Percentiles rank a stretch among this genome's conserved stretches.
Conservation (phyloP, 2,113 vertebrate species). For the Syngnathus typhle region DNA sequence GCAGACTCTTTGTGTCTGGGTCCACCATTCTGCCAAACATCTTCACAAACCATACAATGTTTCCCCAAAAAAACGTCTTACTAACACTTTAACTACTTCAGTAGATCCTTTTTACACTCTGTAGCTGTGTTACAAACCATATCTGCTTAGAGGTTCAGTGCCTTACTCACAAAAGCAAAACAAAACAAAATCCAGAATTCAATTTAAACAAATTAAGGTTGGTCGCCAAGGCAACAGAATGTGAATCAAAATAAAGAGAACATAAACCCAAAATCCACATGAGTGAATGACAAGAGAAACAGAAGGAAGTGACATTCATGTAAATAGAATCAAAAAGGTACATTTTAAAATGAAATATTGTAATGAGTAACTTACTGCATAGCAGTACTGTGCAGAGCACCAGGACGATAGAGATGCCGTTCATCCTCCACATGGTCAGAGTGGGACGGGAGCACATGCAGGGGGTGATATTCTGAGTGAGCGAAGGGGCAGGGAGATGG, state of each 20-base stretch:
- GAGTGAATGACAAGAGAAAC: not conserved
- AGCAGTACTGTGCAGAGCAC: slow-evolving; percentile 54
- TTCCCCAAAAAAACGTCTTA: not conserved
- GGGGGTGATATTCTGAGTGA: slow-evolving; percentile 14
- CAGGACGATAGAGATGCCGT: slow-evolving; percentile 57
- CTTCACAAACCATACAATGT: slow-evolving; percentile 18
- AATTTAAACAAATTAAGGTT: not conserved
- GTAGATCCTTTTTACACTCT: not conserved
- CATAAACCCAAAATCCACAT: not conserved
- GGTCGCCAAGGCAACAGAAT: not conserved
- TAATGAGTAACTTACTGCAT: slow-evolving; percentile 50
- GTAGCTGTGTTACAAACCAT: not conserved
- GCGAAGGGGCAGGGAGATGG: slow-evolving; percentile 24
- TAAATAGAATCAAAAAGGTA: not conserved
- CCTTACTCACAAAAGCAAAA: too few relatives aligned
- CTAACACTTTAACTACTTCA: not conserved
- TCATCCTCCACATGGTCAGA: slow-evolving; percentile 61
- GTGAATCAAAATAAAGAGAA: not conserved
- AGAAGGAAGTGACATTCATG: not conserved
- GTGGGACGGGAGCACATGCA: slow-evolving; percentile 23
- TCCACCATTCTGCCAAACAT: slow-evolving; percentile 16
- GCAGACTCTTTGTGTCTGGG: slow-evolving; percentile 62
- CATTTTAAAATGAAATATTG: slow-evolving; percentile 1
- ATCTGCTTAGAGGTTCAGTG: not conserved
- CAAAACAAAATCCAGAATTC: not conserved